A percentile compares a stretch with the other conserved stretches of the same genome.
phyloP scores from a whole-genome alignment of 2,113 vertebrate genomes.

The Myrmophylax atrothorax region DNA sequence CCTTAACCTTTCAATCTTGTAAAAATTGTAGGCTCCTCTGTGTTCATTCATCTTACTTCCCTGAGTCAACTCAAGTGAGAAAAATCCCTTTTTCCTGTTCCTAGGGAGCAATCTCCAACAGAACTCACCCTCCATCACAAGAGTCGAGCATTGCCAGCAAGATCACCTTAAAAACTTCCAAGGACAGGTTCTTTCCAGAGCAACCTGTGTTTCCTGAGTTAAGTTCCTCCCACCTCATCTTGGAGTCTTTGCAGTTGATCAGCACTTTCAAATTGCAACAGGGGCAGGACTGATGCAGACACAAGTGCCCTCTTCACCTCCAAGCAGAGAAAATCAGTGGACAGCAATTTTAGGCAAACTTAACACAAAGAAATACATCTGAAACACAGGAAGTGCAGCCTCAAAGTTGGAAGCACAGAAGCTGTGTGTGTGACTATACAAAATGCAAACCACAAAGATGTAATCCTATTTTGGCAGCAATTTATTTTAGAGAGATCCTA shows the following conservation, averaged over 20 bases:
- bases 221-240: not conserved
- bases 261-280: not conserved
- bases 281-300: not conserved
- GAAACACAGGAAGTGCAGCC: not conserved
- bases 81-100: not conserved
- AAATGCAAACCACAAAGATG: not conserved
- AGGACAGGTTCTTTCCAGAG: not conserved
- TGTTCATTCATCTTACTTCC: not conserved
- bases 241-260: not conserved
- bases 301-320: not conserved
- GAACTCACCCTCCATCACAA: not conserved
- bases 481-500: constrained; percentile 19
- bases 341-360: not conserved
- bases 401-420: not conserved
- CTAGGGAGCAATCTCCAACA: not conserved
- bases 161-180: not conserved
- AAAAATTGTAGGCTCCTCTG: not conserved
- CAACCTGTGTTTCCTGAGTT: not conserved
- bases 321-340: not conserved
- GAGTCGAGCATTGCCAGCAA: not conserved
- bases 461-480: not conserved
- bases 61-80: not conserved
- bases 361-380: not conserved
- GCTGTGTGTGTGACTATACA: not conserved
- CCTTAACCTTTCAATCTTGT: not conserved